Evolutionary conservation across 2,113 vertebrate genomes (phyloP).

Genomic region (Genyomyrus donnyi): DNA sequence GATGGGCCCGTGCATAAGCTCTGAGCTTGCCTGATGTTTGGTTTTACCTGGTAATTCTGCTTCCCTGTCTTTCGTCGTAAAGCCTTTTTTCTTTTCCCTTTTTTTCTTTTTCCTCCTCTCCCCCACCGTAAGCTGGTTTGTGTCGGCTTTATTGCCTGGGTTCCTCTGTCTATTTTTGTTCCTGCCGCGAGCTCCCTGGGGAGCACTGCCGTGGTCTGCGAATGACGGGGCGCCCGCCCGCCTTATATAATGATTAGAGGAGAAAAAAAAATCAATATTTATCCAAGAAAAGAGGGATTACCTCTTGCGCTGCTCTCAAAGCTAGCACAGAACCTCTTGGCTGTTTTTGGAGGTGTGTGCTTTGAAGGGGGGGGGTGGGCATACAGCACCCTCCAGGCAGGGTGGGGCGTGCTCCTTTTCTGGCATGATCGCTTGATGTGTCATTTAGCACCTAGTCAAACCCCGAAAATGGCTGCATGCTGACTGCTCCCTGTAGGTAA

Average conservation of each 20-base stretch:
- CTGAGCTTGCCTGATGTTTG: not conserved
- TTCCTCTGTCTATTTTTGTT: slow-evolving; percentile 18
- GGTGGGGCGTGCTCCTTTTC: not conserved
- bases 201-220: not conserved
- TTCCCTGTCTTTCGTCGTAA: not conserved
- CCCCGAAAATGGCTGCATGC: not conserved
- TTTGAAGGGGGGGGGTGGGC: not conserved
- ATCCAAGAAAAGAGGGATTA: slow-evolving; percentile 15
- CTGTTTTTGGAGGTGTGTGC: not conserved
- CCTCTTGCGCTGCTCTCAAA: not conserved
- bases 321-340: not conserved
- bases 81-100: not conserved
- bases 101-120: not conserved
- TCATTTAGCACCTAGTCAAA: not conserved
- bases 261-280: slow-evolving; percentile 4
- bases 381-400: not conserved
- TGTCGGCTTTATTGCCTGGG: not conserved
- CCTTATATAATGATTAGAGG: slow-evolving; percentile 15
- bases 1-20: not conserved
- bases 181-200: slow-evolving; percentile 6
- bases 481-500: not conserved
- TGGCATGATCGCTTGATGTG: not conserved
- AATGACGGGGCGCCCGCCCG: not conserved
- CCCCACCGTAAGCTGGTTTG: not conserved
- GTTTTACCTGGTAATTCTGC: not conserved